Conservation (phyloP, 2,113 vertebrate genomes). For the Mesitornis unicolor region DNA sequence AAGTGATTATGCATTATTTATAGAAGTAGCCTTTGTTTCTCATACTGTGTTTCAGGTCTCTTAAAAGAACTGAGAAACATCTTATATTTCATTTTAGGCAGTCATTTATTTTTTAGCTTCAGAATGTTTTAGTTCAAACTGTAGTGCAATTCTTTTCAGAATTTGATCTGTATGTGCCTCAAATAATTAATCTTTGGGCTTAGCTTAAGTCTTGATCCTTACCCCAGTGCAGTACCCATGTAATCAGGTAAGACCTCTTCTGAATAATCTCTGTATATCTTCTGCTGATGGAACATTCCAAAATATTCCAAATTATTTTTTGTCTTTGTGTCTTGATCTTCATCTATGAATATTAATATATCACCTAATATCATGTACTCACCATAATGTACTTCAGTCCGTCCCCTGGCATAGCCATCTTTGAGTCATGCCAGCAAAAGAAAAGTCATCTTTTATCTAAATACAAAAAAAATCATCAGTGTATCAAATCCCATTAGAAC, state of each 20-base stretch:
- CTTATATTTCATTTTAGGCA: neutral
- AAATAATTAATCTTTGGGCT: neutral
- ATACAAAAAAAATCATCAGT: neutral
- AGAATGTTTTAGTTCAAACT: neutral
- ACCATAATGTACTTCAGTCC: neutral
- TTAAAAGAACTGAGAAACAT: neutral
- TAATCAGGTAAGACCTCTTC: neutral
- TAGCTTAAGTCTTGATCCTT: neutral
- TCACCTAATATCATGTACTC: neutral
- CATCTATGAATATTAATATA: neutral
- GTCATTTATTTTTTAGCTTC: neutral
- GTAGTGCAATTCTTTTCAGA: neutral
- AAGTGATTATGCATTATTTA: neutral
- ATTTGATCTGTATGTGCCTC: rapidly evolving
- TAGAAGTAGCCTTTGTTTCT: neutral
- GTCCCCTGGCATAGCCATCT: neutral
- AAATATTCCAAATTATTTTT: neutral
- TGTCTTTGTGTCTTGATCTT: neutral
- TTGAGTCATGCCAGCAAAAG: neutral
- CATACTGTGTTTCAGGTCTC: neutral
- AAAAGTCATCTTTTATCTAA: neutral
- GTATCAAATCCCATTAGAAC: neutral
- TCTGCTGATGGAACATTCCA: neutral
- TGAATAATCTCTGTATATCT: neutral
- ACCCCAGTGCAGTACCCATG: rapidly evolving